phyloP scores from a whole-genome alignment of 2,888 invertebrate genomes.

The Linnaemya tessellans region DNA sequence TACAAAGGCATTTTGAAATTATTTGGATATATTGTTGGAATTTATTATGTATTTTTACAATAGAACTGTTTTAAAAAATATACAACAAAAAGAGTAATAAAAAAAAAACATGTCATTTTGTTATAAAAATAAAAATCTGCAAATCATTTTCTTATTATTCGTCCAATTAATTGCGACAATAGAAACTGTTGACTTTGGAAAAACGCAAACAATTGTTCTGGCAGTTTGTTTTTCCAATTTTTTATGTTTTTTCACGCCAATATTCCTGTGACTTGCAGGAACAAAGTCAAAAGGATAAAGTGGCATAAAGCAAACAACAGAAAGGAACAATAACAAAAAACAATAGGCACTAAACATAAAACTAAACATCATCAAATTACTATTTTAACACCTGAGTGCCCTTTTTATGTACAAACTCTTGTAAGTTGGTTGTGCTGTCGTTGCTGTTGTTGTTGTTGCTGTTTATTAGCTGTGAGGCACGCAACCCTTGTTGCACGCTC shows the following conservation, averaged over 20 bases:
- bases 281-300: conserved; percentile 51
- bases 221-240: conserved; percentile 60
- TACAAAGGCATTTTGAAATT: too few species aligned
- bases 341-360: conserved; percentile 62
- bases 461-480: conserved; percentile 64
- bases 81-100: neutral
- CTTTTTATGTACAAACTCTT: conserved; percentile 51
- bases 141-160: conserved; percentile 67
- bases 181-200: conserved; percentile 66
- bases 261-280: conserved; percentile 43
- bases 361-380: conserved; percentile 73
- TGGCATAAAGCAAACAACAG: conserved; percentile 35
- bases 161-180: conserved; percentile 69
- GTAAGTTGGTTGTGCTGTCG: neutral
- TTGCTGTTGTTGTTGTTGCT: conserved; percentile 26
- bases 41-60: too few species aligned
- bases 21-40: too few species aligned
- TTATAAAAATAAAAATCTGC: conserved; percentile 58
- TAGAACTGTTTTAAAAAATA: too few species aligned
- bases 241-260: conserved; percentile 63
- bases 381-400: conserved; percentile 72
- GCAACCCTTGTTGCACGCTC: conserved; percentile 63
- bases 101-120: conserved; percentile 39
- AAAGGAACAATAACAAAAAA: conserved; percentile 19
- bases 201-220: conserved; percentile 60